Evolutionary conservation across 2,888 invertebrate genomes (phyloP).

Genomic region (Theristus sp.): DNA sequence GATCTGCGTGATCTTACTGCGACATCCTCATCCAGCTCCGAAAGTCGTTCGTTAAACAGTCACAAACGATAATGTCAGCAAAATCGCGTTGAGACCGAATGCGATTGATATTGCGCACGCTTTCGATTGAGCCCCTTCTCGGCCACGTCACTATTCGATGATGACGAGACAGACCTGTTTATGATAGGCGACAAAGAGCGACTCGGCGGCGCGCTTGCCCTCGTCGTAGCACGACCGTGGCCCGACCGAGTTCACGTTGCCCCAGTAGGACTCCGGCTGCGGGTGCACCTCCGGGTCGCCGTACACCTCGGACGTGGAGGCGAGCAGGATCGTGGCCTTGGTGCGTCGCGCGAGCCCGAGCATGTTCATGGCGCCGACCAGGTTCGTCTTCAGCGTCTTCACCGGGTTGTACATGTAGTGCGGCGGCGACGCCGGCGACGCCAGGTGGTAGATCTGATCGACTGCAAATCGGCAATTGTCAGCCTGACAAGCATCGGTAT

Average conservation of each 20-base stretch:
- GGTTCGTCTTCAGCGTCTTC: slow-evolving; percentile 96
- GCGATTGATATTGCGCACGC: too few relatives aligned
- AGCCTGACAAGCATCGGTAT: too few relatives aligned
- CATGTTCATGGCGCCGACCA: slow-evolving; percentile 51
- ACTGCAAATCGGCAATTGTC: too few relatives aligned
- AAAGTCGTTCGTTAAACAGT: too few relatives aligned
- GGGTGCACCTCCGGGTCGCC: slow-evolving; percentile 97
- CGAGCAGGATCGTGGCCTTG: slow-evolving; percentile 42
- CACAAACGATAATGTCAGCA: too few relatives aligned
- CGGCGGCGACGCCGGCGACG: slow-evolving; percentile 94
- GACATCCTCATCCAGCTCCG: too few relatives aligned
- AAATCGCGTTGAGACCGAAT: too few relatives aligned
- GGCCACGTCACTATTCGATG: too few relatives aligned
- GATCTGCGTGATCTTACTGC: too few relatives aligned
- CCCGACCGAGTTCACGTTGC: slow-evolving; percentile 87
- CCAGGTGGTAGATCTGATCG: slow-evolving; percentile 80
- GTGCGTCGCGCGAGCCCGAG: slow-evolving; percentile 25
- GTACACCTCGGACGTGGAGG: slow-evolving; percentile 95
- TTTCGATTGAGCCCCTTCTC: too few relatives aligned
- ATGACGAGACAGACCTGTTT: slow-evolving; percentile 56
- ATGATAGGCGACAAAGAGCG: slow-evolving; percentile 82
- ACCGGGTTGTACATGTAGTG: slow-evolving; percentile 99
- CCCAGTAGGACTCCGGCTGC: slow-evolving; percentile 94
- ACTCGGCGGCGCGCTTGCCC: slow-evolving; percentile 94
- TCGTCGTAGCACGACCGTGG: slow-evolving; percentile 89